Evolutionary conservation across 2,797 vertebrate species (phyloP), one percentile per base, ranked within the genome.

Genomic region (Hippoglossus hippoglossus): DNA sequence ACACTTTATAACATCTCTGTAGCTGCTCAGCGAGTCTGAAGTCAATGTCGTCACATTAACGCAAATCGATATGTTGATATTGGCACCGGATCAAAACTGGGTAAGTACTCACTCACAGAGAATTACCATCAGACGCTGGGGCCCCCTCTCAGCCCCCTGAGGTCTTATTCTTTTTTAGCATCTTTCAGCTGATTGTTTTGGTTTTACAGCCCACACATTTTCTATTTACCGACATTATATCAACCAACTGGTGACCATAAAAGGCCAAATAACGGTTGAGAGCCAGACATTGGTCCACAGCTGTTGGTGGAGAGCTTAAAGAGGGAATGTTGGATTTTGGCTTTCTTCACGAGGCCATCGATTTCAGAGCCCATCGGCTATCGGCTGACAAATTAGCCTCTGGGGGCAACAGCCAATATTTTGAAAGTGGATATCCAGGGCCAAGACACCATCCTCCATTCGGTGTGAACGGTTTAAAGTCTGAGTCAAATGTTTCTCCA

Each of bases 1-100:
- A 34, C 50, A 72, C 52, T 69, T 66, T 54, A 49, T 24, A 50
- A 39, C 36, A 12, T 39, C 1, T 49, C 19, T 21, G 21, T 7
- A 11, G 22, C 15, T 9, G 24, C 4, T 26, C 47, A 22, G 31
- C 10, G 22, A 39, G 15, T 58, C 34, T 41, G 34, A 22, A 21
- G 25, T 62, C 60, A 21, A 16, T 22, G 19, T 21, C 0, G n/a
- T 31, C 13, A 49, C 26, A 5, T 15, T 3, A 16, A 22, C 6
- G 12, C 19, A 36, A 22, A 36, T 63, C 47, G 24, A 19, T 51
- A 16, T 34, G 41, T 47, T 26, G 25, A 19, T 34, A 49, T 11
- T 36, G 19, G 19, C 46, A n/a, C 19, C 5, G 12, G 21, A 22
- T 24, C 56, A 36, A 22, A 39, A 15, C 8, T 39, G 31, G 21